Percentiles rank a stretch among this genome's conserved stretches.
Evolutionary conservation across 2,888 invertebrate species (phyloP).

Genomic region (Mythimna loreyi): DNA sequence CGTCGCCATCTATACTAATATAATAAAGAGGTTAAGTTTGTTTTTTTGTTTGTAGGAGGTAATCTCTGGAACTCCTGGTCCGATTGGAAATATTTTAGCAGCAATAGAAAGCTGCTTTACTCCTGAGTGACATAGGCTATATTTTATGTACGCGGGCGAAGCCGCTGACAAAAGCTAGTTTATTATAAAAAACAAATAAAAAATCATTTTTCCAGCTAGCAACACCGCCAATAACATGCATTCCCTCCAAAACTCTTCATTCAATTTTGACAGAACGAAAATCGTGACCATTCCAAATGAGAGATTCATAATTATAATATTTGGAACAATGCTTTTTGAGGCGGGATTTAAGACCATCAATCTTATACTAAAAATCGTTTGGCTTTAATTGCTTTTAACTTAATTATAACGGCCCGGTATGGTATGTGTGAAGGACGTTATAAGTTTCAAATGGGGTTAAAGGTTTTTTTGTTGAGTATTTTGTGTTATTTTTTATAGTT

Average conservation of each 20-base stretch:
- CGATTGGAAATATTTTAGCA: too few relatives aligned
- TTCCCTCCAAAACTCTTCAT: slow-evolving; percentile 24
- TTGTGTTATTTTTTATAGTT: slow-evolving; percentile 8
- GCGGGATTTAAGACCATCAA: slow-evolving; percentile 64
- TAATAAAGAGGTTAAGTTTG: too few relatives aligned
- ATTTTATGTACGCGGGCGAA: too few relatives aligned
- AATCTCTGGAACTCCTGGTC: too few relatives aligned
- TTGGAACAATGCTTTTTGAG: slow-evolving; percentile 62
- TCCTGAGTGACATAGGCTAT: too few relatives aligned
- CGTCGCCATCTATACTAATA: too few relatives aligned
- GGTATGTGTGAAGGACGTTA: slow-evolving; percentile 45
- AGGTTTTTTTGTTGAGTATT: background rate
- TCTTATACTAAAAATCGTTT: slow-evolving; percentile 57
- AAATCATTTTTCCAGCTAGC: slow-evolving; percentile 6
- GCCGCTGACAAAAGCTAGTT: too few relatives aligned
- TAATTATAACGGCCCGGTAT: slow-evolving; percentile 69
- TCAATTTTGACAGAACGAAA: slow-evolving; percentile 42
- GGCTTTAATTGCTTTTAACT: slow-evolving; percentile 74
- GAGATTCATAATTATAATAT: slow-evolving; percentile 66
- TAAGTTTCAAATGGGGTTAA: slow-evolving; percentile 26
- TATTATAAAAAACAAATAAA: too few relatives aligned
- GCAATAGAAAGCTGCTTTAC: too few relatives aligned
- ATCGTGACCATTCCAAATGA: slow-evolving; percentile 48
- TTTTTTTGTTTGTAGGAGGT: too few relatives aligned
- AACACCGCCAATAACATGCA: background rate